Evolutionary conservation across 2,888 invertebrate genomes (phyloP).

Genomic region (Shargacucullia verbasci): DNA sequence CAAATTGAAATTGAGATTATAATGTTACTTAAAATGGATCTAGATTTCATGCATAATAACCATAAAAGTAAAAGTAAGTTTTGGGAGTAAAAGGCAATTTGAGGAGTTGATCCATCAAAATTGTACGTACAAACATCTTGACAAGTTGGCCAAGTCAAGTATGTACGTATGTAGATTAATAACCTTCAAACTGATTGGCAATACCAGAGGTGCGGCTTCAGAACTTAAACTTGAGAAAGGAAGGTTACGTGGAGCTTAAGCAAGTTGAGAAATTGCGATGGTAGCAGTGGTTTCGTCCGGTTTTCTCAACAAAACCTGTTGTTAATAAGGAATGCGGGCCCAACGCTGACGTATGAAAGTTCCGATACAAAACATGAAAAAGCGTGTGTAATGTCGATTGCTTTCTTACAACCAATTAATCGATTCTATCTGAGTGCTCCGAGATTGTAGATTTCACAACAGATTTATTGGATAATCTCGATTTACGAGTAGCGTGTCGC

Average conservation of each 20-base stretch:
- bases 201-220: constrained; percentile 51
- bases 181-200: constrained; percentile 44
- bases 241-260: constrained; percentile 48
- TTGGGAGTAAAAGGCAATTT: constrained; percentile 39
- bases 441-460: constrained; percentile 51
- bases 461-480: constrained; percentile 42
- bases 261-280: constrained; percentile 60
- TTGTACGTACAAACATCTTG: constrained; percentile 13
- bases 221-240: constrained; percentile 52
- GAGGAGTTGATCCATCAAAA: constrained; percentile 6
- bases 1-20: constrained; percentile 28
- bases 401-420: constrained; percentile 62
- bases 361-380: constrained; percentile 59
- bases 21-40: constrained; percentile 33
- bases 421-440: constrained; percentile 46
- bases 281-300: constrained; percentile 67
- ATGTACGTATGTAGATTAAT: constrained; percentile 28
- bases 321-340: constrained; percentile 70
- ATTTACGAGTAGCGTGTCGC: constrained; percentile 28
- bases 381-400: constrained; percentile 51
- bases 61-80: constrained; percentile 43
- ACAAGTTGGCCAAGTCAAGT: constrained; percentile 28
- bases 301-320: constrained; percentile 75
- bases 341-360: constrained; percentile 71
- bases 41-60: constrained; percentile 44